Base-by-base conservation (phyloP, 1,140 invertebrate species). In the Ceratosolen solmsi region DNA sequence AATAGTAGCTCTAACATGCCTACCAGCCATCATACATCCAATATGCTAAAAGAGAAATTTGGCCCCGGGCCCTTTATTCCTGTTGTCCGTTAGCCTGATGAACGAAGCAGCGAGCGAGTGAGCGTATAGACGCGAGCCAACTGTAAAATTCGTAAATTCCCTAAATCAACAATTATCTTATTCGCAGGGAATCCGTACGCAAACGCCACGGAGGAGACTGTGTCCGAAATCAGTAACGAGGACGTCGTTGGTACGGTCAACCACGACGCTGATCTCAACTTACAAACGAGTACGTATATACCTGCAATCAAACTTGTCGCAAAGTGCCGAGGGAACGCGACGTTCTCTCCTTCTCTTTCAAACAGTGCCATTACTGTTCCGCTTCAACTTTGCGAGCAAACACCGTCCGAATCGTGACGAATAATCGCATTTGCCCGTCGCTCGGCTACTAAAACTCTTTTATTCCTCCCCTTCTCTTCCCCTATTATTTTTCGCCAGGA, bases 201-300 rank as follows among this genome's bases (percentile, higher is more conserved):
- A 79, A 95, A 95, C 89, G 92, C 93, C 85, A 94, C 93, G 15
- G 93, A 93, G 83, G 94, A 95, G 84, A 91, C 91, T 11, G 89
- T 92, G 54, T 90, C 92, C 72, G 90, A 92, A 85, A 88, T 91
- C 68, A 90, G 88, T 84, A 91, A 92, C 80, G 91, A 92, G 51
- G 93, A 94, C 85, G 76, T 27, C n/a, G 49, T 20, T n/a, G 88
- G 92, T 79, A 88, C 93, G 73, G 91, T 93, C 84, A 93, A 92
- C 86, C 92, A 93, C 58, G 91, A 92, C 83, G 90, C 91, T 82
- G 93, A 94, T 89, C 92, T 92, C 77, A 92, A 92, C 86, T 92
- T 92, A 86, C 93, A 94, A 92, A 94, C 93, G 87, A 94, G 93
- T 94, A 92, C 82, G 90, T 91, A 89, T 78, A 60, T 36, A 58